Evolutionary conservation across 2,888 invertebrate species (phyloP).

Genomic region (Ormyrus nitidulus): DNA sequence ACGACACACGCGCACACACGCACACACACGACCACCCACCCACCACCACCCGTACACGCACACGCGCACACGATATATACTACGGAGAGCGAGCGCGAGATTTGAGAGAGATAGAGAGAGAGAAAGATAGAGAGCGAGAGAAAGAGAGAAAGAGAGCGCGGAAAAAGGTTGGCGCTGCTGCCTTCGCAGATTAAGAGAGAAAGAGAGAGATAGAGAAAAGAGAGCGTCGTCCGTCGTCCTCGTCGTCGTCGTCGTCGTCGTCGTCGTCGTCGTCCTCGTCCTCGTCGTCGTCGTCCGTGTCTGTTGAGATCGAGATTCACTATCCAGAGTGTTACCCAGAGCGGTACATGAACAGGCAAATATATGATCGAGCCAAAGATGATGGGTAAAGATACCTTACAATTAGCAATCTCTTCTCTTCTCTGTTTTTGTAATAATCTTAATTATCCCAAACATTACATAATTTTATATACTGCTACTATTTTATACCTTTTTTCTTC

Average conservation of each 20-base stretch:
- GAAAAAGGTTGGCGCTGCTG: background rate
- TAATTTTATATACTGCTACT: slow-evolving; percentile 16
- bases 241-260: slow-evolving; percentile 40
- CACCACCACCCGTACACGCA: no score
- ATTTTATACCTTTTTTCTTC: slow-evolving; percentile 20
- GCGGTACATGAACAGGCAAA: slow-evolving; percentile 59
- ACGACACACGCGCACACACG: background rate
- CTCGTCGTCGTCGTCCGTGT: slow-evolving; percentile 36
- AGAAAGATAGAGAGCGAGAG: slow-evolving; percentile 16
- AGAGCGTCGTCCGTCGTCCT: slow-evolving; percentile 14
- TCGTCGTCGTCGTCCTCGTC: slow-evolving; percentile 41
- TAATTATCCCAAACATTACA: slow-evolving; percentile 16
- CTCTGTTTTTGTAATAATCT: slow-evolving; percentile 47
- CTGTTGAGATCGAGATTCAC: slow-evolving; percentile 23
- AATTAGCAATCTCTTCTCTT: slow-evolving; percentile 42
- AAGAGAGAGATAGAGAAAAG: slow-evolving; percentile 2
- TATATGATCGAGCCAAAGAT: slow-evolving; percentile 58
- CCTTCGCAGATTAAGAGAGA: background rate
- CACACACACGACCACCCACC: background rate
- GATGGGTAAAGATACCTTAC: slow-evolving; percentile 53
- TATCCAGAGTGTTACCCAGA: slow-evolving; percentile 52
- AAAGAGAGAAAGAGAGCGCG: background rate
- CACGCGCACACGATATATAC: no score
- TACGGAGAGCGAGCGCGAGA: no score
- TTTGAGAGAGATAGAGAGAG: background rate